Evolutionary conservation across 2,888 invertebrate genomes (phyloP).

Genomic region (Pemphredon lugubris): DNA sequence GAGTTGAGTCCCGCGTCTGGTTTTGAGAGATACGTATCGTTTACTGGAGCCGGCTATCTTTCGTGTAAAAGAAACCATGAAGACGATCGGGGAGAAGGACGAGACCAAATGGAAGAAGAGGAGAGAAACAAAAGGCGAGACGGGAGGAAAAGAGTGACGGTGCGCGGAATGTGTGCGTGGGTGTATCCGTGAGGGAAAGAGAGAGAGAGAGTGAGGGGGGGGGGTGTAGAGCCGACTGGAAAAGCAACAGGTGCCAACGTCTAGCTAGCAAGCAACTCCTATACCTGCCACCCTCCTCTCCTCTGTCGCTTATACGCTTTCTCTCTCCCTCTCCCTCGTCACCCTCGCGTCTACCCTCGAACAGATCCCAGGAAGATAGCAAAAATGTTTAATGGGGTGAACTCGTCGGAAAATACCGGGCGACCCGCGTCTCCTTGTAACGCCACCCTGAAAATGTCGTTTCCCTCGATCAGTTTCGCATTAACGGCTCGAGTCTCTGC

Average conservation of each 20-base stretch:
- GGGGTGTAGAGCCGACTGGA: constrained; percentile 69
- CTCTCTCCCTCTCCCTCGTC: constrained; percentile 41
- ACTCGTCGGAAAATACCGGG: constrained; percentile 79
- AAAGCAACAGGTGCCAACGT: constrained; percentile 80
- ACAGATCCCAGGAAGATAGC: constrained; percentile 77
- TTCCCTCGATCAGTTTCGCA: constrained; percentile 76
- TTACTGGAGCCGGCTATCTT: constrained; percentile 15
- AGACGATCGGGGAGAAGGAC: constrained; percentile 28
- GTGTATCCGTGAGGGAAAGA: constrained; percentile 8
- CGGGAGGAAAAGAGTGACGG: neutral
- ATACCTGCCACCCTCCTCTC: constrained; percentile 47
- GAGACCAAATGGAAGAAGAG: constrained; percentile 17
- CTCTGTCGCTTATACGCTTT: constrained; percentile 50
- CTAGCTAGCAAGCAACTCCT: constrained; percentile 72
- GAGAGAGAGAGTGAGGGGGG: constrained; percentile 10
- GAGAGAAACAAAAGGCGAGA: constrained; percentile 7
- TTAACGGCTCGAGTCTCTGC: constrained; percentile 68
- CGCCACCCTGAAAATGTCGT: constrained; percentile 71
- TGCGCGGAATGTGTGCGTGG: constrained; percentile 34
- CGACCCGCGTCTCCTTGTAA: constrained; percentile 69
- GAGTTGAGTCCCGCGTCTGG: neutral
- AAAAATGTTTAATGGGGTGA: constrained; percentile 81
- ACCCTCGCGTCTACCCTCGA: constrained; percentile 59
- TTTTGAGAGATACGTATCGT: neutral
- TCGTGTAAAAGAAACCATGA: neutral